A percentile compares a stretch with the other conserved stretches of the same genome.
These are phyloP conservation scores for Myotis daubentonii DNA, from an alignment of 2,797 vertebrate genomes.

Conservation along the genomic window DNA sequence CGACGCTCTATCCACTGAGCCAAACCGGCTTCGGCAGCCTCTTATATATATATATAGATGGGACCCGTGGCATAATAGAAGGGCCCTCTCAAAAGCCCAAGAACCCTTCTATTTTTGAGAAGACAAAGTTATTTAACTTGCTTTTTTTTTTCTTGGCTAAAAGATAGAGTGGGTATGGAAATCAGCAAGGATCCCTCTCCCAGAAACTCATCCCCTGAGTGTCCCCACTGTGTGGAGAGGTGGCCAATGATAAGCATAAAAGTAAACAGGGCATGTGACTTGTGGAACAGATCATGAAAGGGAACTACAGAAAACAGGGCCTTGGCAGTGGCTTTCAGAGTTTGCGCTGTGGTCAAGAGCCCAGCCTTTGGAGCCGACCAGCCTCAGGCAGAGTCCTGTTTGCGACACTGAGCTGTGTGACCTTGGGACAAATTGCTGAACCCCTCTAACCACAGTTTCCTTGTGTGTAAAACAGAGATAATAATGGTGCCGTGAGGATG, in stretches of 20 bases:
- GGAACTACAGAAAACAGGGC: neutral
- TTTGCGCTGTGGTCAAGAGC: neutral
- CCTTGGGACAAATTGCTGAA: slow-evolving; percentile 29
- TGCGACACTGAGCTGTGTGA: neutral
- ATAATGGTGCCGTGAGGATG: neutral
- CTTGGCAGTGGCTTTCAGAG: neutral
- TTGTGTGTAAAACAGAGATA: slow-evolving; percentile 30
- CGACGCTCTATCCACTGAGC: too few species aligned
- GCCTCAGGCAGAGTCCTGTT: neutral
- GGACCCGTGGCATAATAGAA: neutral
- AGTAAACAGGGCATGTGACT: neutral
- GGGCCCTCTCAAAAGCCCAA: neutral
- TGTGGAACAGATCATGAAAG: neutral
- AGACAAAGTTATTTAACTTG: neutral
- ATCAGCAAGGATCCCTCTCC: neutral
- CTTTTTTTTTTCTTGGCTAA: neutral
- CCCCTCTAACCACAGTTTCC: slow-evolving; percentile 12
- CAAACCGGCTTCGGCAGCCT: too few species aligned
- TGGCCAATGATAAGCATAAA: neutral
- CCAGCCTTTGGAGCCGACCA: neutral
- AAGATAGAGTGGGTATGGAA: neutral
- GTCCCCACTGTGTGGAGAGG: neutral
- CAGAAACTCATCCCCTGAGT: too few species aligned
- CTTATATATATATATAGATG: neutral
- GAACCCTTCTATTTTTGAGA: neutral